Conservation (phyloP, 2,113 vertebrate species). For the Elgaria multicarinata region DNA sequence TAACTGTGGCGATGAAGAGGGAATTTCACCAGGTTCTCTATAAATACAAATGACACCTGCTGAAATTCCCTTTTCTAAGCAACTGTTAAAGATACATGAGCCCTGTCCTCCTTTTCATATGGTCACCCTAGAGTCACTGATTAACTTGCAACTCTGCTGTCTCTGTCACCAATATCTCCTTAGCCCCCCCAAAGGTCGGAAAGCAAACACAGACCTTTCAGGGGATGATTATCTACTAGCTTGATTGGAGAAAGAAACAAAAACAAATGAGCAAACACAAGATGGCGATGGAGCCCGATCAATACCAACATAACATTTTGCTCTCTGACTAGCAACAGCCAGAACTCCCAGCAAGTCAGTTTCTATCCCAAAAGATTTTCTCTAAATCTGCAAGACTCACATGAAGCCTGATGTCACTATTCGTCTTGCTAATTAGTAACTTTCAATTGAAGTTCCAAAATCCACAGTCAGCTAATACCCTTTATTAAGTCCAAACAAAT, state of each 20-base stretch:
- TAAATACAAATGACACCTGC: too few relatives aligned
- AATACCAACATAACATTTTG: neutral
- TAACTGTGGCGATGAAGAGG: too few relatives aligned
- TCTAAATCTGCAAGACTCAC: neutral
- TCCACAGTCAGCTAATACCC: too few relatives aligned
- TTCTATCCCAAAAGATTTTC: neutral
- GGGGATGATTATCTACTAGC: conserved; percentile 14
- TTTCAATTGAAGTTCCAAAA: too few relatives aligned
- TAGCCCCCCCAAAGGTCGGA: neutral
- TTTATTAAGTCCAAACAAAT: too few relatives aligned
- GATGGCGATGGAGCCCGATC: neutral
- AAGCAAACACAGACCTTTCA: conserved; percentile 20
- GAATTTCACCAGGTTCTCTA: too few relatives aligned
- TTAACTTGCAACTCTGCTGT: conserved; percentile 22
- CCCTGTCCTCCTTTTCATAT: too few relatives aligned
- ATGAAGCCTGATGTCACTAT: neutral
- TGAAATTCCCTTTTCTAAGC: too few relatives aligned
- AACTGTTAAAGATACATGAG: too few relatives aligned
- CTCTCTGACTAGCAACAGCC: neutral
- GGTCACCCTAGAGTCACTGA: conserved; percentile 27
- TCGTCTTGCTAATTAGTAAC: neutral
- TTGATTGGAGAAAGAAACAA: conserved; percentile 7
- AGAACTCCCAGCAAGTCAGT: neutral
- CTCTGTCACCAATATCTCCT: conserved; percentile 1
- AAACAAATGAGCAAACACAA: conserved; percentile 26